Base-by-base conservation (phyloP, 2,888 invertebrate species). In the Lepas anatifera region DNA sequence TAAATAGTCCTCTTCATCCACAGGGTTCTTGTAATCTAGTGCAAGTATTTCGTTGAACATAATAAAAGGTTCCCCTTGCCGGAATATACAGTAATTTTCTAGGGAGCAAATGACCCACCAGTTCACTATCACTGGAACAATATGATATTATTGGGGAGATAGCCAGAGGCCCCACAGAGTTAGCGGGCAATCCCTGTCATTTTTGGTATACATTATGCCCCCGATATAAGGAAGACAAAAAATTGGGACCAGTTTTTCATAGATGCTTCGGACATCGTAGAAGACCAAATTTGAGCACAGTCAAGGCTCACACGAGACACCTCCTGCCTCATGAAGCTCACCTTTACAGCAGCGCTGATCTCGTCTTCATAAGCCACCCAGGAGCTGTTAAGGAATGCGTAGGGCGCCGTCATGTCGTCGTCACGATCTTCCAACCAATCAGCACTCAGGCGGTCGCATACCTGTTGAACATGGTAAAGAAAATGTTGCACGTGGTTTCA, bases 361-460 rank as follows among this genome's bases (percentile, higher is more conserved):
- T 85, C 80, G 77, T 90, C 90, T 76, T 90, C 90, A 77, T 89
- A 89, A 7, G 89, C 86, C 68, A 90, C 84, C 89, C 90, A 90
- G 25, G 86, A 84, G 68, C 83, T 83, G 76, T 86, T 84, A 77
- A 86, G 87, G 78, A 87, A 89, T 76, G 89, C 87, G 76, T 89
- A 89, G 74, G 89, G 88, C 71, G 87, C 89, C 0, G 89, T 87
- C 73, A 89, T 81, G 79, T 90, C 90, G 77, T 89, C 88, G 75
- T 89, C 89, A 70, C 90, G 83, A 77, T 89, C 89, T 72, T 89
- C 78, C 0, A 87, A 89, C 90, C 89, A 89, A 67, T 84, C 80
- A 41, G 83, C 81, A 72, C 77, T 79, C 78, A 89, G 79, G 73
- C 81, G 79, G 8, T 81, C 77, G 77, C 87, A 87, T 16, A 87